Evolutionary conservation across 2,888 invertebrate species (phyloP).

Genomic region (Orthonevra nobilis): DNA sequence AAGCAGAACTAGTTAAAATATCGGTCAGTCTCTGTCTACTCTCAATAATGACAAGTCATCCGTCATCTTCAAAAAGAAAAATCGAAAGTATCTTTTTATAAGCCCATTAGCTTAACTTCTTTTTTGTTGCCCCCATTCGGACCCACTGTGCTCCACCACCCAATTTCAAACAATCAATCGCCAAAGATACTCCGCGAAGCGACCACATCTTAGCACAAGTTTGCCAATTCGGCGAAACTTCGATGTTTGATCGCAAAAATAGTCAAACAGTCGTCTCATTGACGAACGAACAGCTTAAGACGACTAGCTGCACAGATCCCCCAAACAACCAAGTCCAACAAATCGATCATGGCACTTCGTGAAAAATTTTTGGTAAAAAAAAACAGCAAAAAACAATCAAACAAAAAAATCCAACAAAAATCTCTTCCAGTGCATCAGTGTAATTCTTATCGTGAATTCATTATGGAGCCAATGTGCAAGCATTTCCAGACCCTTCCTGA

Average conservation of each 20-base stretch:
- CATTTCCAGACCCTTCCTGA: conserved; percentile 16
- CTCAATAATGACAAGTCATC: no score
- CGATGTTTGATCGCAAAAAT: conserved; percentile 31
- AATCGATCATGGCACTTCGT: conserved; percentile 25
- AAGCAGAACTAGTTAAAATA: no score
- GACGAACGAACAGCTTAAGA: conserved; percentile 17
- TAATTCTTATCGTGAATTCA: background rate
- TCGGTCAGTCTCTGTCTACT: no score
- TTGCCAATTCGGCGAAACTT: conserved; percentile 23
- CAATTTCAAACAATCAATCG: background rate
- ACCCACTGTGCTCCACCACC: conserved; percentile 39
- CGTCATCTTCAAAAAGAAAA: no score
- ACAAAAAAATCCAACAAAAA: background rate
- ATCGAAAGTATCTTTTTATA: no score
- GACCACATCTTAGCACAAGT: conserved; percentile 17
- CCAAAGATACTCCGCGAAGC: background rate
- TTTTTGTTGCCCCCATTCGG: background rate
- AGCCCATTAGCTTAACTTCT: no score
- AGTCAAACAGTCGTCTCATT: conserved; percentile 37
- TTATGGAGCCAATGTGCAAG: conserved; percentile 7
- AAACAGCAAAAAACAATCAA: background rate
- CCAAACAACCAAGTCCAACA: background rate
- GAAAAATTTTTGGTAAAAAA: conserved; percentile 27
- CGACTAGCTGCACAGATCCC: conserved; percentile 6
- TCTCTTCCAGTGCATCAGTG: conserved; percentile 25